These are phyloP conservation scores for Coregonus clupeaformis DNA, from an alignment of 2,113 vertebrate species.

Conservation along the genomic window DNA sequence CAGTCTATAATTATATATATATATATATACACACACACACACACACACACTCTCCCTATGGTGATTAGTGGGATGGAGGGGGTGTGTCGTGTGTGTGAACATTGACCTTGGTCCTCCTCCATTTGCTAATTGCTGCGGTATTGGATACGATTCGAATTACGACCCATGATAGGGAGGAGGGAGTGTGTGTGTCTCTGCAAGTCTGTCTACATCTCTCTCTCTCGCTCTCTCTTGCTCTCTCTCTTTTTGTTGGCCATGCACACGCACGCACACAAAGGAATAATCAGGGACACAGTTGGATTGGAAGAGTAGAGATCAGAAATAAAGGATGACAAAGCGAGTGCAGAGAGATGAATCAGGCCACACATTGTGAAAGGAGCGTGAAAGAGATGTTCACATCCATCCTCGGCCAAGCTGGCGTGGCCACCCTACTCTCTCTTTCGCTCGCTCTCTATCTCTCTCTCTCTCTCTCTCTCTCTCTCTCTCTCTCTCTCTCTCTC, in stretches of 20 bases:
- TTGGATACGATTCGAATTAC: conserved; percentile 60
- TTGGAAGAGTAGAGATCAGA: too few relatives aligned
- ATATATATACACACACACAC: too few relatives aligned
- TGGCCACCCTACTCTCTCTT: neutral
- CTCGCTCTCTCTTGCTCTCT: neutral
- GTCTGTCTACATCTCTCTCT: neutral
- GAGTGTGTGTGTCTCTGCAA: neutral
- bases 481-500: too few relatives aligned
- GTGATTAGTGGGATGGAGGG: conserved; percentile 49
- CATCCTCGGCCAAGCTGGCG: conserved; percentile 48
- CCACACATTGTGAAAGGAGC: conserved; percentile 51
- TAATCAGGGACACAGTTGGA: too few relatives aligned
- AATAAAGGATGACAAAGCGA: too few relatives aligned
- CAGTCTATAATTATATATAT: too few relatives aligned
- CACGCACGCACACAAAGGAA: too few relatives aligned
- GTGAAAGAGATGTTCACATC: conserved; percentile 64
- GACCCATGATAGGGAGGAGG: conserved; percentile 30
- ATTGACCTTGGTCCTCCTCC: conserved; percentile 25
- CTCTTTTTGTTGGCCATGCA: too few relatives aligned
- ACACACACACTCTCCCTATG: conserved; percentile 27
- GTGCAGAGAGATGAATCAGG: conserved; percentile 54
- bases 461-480: neutral
- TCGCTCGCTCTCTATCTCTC: neutral
- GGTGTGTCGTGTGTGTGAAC: neutral
- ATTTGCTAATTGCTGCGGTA: conserved; percentile 56